Evolutionary conservation across 2,797 vertebrate genomes (phyloP).

Genomic region (Selene dorsalis): DNA sequence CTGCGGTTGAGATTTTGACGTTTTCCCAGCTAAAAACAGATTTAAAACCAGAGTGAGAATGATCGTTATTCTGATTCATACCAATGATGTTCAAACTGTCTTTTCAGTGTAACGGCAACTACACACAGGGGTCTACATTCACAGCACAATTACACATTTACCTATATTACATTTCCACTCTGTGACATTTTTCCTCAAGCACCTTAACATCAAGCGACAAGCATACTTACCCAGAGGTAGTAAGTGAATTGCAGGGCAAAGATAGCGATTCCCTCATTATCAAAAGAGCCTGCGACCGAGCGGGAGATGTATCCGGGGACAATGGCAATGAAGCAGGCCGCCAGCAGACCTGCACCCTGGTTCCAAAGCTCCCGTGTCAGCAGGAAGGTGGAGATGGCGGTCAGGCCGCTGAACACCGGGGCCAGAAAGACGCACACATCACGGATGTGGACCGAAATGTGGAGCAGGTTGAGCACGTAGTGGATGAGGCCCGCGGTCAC

Average conservation of each 20-base stretch:
- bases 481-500: slow-evolving; percentile 97
- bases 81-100: neutral
- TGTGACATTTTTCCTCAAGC: neutral
- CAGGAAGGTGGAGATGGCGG: slow-evolving; percentile 96
- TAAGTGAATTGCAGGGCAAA: slow-evolving; percentile 99
- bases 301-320: slow-evolving; percentile 98
- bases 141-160: neutral
- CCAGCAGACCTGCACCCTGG: slow-evolving; percentile 96
- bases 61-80: neutral
- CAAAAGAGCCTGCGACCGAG: slow-evolving; percentile 97
- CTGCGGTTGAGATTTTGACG: neutral
- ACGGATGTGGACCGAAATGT: slow-evolving; percentile 97
- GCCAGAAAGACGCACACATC: slow-evolving; percentile 98
- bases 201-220: neutral
- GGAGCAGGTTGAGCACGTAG: slow-evolving; percentile 96
- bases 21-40: neutral
- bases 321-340: slow-evolving; percentile 98
- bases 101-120: neutral
- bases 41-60: neutral
- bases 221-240: slow-evolving; percentile 92
- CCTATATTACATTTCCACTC: neutral
- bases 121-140: neutral
- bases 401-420: slow-evolving; percentile 97
- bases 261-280: slow-evolving; percentile 99
- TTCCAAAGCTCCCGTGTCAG: slow-evolving; percentile 98